Conservation (phyloP, 2,797 vertebrate species). For the Oreonectes daqikongensis region DNA sequence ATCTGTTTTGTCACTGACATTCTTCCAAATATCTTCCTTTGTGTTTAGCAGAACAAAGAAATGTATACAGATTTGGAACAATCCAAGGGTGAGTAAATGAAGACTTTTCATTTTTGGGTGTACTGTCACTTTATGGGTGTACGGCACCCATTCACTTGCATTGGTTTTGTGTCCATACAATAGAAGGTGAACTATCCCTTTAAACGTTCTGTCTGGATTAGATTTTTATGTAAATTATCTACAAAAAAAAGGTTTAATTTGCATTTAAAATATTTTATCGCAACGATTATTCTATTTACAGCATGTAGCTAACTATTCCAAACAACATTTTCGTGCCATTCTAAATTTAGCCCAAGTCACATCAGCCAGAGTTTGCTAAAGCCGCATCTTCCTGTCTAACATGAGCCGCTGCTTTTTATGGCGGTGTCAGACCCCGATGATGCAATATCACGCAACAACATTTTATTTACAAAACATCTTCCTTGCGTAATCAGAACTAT, state of each 20-base stretch:
- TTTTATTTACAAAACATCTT: conserved; percentile 32
- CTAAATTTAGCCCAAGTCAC: conserved; percentile 22
- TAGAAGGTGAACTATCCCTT: no score
- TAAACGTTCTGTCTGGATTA: no score
- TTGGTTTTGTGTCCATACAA: no score
- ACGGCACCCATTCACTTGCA: no score
- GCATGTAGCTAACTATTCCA: background rate
- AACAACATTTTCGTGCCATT: background rate
- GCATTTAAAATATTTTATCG: background rate
- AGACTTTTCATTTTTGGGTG: no score
- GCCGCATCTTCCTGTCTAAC: conserved; percentile 17
- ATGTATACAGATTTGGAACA: no score
- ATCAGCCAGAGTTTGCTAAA: conserved; percentile 19
- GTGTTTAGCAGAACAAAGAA: no score
- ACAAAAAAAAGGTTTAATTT: background rate
- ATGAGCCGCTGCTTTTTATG: background rate
- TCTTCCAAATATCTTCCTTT: no score
- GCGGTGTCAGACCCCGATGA: conserved; percentile 33
- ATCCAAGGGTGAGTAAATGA: no score
- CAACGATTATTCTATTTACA: background rate
- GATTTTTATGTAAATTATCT: background rate
- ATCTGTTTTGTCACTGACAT: no score
- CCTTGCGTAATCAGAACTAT: conserved; percentile 18
- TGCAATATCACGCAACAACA: conserved; percentile 35
- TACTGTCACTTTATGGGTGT: no score